Base-by-base conservation (phyloP, 2,113 vertebrate genomes). In the Boulengeromyrus knoepffleri region DNA sequence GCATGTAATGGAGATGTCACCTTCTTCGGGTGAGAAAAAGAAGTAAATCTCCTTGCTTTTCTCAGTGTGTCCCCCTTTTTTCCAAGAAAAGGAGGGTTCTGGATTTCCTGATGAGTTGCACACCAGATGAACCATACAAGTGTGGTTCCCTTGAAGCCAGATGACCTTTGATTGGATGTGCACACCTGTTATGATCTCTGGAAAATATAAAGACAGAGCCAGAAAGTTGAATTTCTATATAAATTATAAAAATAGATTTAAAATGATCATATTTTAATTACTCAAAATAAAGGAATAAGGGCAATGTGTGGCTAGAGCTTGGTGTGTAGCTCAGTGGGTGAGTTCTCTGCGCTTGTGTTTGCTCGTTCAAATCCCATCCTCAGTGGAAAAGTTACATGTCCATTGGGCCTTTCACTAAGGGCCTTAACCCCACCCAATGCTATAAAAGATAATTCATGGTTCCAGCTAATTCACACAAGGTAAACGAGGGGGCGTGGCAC, bases 1-100 rank as follows among this genome's bases (percentile, higher is more conserved):
- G 52, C 95, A 95, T 52, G 4, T 93, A 85, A 95, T 3, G 1
- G 0, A 62, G 0, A 49, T 70, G 0, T 47, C 80, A 47, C 39
- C 92, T 1, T 93, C 92, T 84, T 89, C 5, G 53, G 5, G 45
- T 1, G 0, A 2, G 15, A 93, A 13, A 24, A 0, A n/a, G 88
- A 93, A 50, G 0, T 83, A 47, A 83, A 93, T 83, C 0, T 3
- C 45, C 85, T 87, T 0, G 62, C 92, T 93, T 1, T 0, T 46
- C 0, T 0, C 3, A 6, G 6, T 92, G 52, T 89, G 21, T 89
- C 24, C 90, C 24, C 90, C 56, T 0, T 92, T 88, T 31, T 1
- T 74, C 66, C 66, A 74, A 15, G 13, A 74, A 74, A 74, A 13
- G 66, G 66, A 74, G 66, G 66, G 0, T 31, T 74, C 6, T 27